Evolutionary conservation across 2,888 invertebrate genomes (phyloP), one percentile per base, ranked within the genome.

Genomic region (Myopa testacea): DNA sequence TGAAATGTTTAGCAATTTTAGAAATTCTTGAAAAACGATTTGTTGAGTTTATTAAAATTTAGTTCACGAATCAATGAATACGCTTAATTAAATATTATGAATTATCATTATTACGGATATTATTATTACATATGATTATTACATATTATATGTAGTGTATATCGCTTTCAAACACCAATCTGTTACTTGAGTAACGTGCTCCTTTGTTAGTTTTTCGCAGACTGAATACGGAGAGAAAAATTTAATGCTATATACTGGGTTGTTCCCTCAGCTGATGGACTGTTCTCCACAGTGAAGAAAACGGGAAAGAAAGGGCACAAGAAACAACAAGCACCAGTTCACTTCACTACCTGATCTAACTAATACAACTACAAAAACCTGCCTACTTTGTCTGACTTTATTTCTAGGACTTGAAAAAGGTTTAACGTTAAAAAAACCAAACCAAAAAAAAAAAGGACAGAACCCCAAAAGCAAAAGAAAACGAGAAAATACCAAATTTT

Each of bases 1-100:
- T 70, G 70, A 70, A 70, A 55, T 69, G 67, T 68, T 69, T 69
- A 50, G 52, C 69, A 69, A 50, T 70, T 70, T 37, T 55, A 70
- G 55, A 52, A 50, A 55, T 70, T 34, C 38, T 65, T 37, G 38
- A 65, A 65, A 65, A 65, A 10, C 10, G 19, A 26, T 19, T 62
- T 14, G 14, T 65, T 34, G 38, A 38, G 38, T 65, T 37, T 34
- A 14, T 26, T 37, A 26, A 63, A 65, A 38, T 34, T 38, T 65
- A 37, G 38, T 65, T 65, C 38, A 45, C 26, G 7, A 26, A 62
- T 26, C 62, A 62, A 62, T 62, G n/a, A 62, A 62, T 62, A 62
- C 62, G 62, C 26, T 62, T 62, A 62, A 62, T 26, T 26, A 45
- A 8, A 45, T 45, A 62, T 62, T 62, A 62, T 26, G 8, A 3